Percentiles rank a stretch among this genome's conserved stretches.
Evolutionary conservation across 2,797 vertebrate species (phyloP).

Genomic region (Lindbergichthys nudifrons): DNA sequence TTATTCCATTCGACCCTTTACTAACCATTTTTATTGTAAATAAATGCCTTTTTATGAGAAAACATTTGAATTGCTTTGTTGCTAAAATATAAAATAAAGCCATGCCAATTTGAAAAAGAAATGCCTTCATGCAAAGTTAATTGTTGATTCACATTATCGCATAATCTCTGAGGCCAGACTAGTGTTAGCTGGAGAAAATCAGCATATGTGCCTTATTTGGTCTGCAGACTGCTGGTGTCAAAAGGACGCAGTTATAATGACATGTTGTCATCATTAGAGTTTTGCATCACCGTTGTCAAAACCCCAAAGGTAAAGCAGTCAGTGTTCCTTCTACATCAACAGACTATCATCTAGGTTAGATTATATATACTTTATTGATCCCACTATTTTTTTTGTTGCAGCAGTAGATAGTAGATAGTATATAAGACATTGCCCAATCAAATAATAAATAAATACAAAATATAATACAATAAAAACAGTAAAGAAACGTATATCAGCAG

Average conservation of each 20-base stretch:
- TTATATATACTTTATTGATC: too few species aligned
- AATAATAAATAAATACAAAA: too few species aligned
- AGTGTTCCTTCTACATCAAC: conserved; percentile 27
- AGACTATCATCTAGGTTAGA: conserved; percentile 16
- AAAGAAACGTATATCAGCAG: too few species aligned
- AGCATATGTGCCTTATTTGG: not conserved
- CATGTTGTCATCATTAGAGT: not conserved
- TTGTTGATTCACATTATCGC: not conserved
- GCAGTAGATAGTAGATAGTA: too few species aligned
- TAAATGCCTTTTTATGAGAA: too few species aligned
- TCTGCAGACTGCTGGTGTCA: not conserved
- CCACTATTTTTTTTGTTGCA: too few species aligned
- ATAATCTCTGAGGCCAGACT: not conserved
- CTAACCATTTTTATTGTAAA: too few species aligned
- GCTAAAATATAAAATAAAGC: too few species aligned
- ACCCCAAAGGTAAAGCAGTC: not conserved
- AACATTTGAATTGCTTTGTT: too few species aligned
- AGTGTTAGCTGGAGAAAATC: not conserved
- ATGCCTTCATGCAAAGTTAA: not conserved
- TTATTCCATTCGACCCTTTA: too few species aligned
- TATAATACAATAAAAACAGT: too few species aligned
- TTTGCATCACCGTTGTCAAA: not conserved
- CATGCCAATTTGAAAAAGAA: not conserved
- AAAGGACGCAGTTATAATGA: not conserved
- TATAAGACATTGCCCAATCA: too few species aligned